Evolutionary conservation across 2,113 vertebrate genomes (phyloP).

Genomic region (Dasyprocta punctata): DNA sequence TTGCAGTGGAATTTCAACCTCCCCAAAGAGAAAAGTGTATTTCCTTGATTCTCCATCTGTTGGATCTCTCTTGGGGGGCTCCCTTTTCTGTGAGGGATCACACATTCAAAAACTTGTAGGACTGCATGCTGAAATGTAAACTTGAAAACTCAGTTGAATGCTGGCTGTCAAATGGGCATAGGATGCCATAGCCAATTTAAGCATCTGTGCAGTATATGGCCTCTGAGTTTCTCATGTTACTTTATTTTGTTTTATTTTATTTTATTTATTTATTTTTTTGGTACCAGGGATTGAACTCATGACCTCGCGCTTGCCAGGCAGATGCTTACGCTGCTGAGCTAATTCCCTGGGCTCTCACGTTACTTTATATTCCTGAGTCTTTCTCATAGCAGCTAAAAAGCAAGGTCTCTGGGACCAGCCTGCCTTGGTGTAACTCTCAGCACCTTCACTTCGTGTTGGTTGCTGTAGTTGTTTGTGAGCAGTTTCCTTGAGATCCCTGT

Average conservation of each 20-base stretch:
- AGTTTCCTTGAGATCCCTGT: not conserved
- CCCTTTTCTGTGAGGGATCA: not conserved
- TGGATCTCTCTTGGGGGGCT: not conserved
- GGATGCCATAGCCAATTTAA: fast-evolving
- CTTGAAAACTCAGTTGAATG: not conserved
- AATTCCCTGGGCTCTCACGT: too few species aligned
- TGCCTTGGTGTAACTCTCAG: not conserved
- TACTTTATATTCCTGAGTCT: not conserved
- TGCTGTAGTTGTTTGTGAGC: not conserved
- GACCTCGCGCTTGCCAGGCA: too few species aligned
- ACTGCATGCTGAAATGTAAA: not conserved
- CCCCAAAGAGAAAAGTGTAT: not conserved
- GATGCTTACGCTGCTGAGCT: too few species aligned
- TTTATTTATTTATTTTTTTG: too few species aligned
- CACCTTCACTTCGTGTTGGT: fast-evolving
- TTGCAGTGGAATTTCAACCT: not conserved
- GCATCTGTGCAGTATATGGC: too few species aligned
- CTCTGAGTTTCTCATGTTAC: not conserved
- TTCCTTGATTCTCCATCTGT: not conserved
- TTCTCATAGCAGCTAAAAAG: not conserved
- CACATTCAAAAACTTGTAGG: not conserved
- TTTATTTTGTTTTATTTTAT: too few species aligned
- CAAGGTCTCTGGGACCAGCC: not conserved
- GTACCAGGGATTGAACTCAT: too few species aligned
- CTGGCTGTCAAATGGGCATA: too few species aligned